These are phyloP conservation scores for Chaunax sp. DNA, from an alignment of 2,797 vertebrate species.

Conservation along the genomic window DNA sequence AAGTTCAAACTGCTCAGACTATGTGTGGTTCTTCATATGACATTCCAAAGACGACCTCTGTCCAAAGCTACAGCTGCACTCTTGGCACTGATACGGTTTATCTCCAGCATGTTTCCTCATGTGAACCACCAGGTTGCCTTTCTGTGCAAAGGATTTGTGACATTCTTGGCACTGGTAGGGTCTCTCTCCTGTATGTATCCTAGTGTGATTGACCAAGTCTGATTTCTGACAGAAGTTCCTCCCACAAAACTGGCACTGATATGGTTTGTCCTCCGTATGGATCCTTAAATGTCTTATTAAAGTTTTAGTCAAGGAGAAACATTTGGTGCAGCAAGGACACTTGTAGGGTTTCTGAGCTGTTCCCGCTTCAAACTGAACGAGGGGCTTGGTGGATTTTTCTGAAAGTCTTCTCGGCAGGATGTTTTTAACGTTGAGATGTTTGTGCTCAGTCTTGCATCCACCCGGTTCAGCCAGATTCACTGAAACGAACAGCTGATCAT, in stretches of 20 bases:
- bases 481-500: neutral
- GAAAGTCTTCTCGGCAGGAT: neutral
- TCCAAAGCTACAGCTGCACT: constrained; percentile 30
- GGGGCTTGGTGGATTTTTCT: constrained; percentile 1
- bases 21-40: constrained; percentile 73
- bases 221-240: constrained; percentile 63
- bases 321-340: constrained; percentile 50
- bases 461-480: neutral
- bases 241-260: constrained; percentile 48
- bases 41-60: constrained; percentile 45
- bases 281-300: constrained; percentile 48
- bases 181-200: constrained; percentile 56
- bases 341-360: constrained; percentile 48
- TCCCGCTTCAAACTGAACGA: constrained; percentile 23
- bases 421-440: neutral
- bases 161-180: constrained; percentile 46
- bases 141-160: constrained; percentile 46
- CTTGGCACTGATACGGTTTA: constrained; percentile 5
- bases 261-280: constrained; percentile 40
- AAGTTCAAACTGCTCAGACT: neutral
- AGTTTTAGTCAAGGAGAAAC: constrained; percentile 56
- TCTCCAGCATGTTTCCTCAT: constrained; percentile 38
- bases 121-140: constrained; percentile 52
- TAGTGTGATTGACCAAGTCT: constrained; percentile 48
- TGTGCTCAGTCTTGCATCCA: neutral